phyloP scores from a whole-genome alignment of 2,113 vertebrate genomes.

The Verasper variegatus region DNA sequence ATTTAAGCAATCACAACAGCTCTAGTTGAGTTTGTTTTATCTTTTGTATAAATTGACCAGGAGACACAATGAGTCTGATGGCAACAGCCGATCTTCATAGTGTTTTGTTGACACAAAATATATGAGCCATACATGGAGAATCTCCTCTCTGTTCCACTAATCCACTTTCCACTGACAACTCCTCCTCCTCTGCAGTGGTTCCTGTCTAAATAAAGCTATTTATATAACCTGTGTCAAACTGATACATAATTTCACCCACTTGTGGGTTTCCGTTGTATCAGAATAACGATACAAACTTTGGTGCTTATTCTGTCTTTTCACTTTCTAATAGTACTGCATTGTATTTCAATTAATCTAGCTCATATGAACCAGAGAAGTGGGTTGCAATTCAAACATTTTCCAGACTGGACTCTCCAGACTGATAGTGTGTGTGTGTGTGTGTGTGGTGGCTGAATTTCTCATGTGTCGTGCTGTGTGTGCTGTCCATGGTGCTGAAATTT shows the following conservation, averaged over 20 bases:
- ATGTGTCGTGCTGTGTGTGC: background rate
- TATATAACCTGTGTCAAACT: background rate
- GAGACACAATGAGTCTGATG: background rate
- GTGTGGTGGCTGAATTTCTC: background rate
- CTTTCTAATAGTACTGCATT: background rate
- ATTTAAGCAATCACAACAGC: background rate
- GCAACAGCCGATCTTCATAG: conserved; percentile 4
- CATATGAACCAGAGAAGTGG: background rate
- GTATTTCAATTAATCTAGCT: background rate
- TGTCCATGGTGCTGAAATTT: conserved; percentile 70
- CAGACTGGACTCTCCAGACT: too few species aligned
- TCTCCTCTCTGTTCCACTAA: conserved; percentile 22
- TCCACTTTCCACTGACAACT: conserved; percentile 28
- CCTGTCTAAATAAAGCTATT: background rate
- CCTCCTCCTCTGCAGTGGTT: background rate
- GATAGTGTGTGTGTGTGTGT: background rate
- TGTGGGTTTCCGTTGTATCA: background rate
- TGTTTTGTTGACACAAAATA: conserved; percentile 42
- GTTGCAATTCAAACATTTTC: too few species aligned
- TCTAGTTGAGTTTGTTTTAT: background rate
- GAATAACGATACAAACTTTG: background rate
- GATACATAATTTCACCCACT: background rate
- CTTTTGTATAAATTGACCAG: too few species aligned
- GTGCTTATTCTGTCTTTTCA: background rate
- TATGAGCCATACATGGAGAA: conserved; percentile 23